Conservation (phyloP, 2,797 vertebrate genomes). For the Gila robusta region DNA sequence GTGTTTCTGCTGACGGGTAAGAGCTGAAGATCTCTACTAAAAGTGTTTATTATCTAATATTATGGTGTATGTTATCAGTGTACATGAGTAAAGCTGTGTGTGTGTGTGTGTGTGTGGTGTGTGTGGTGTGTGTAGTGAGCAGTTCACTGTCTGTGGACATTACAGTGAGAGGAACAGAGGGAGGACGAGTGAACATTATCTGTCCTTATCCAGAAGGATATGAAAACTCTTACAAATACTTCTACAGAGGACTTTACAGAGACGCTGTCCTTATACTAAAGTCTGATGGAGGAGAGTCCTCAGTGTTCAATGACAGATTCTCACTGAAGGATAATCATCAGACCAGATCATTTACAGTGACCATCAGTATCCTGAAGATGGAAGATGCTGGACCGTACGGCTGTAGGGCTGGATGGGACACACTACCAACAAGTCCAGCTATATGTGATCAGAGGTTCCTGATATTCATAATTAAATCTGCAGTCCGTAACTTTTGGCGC, state of each 20-base stretch:
- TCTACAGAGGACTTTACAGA: rapidly evolving
- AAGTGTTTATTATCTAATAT: not conserved
- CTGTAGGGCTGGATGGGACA: not conserved
- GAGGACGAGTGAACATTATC: rapidly evolving
- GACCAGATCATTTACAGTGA: constrained; percentile 25
- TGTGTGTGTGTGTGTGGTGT: too few relatives aligned
- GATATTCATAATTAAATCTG: not conserved
- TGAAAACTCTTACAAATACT: rapidly evolving
- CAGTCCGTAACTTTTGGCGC: too few relatives aligned
- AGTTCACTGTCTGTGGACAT: too few relatives aligned
- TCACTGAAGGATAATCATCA: not conserved
- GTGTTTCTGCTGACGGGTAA: not conserved
- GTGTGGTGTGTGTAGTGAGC: too few relatives aligned
- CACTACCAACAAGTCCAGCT: not conserved
- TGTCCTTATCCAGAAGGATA: not conserved
- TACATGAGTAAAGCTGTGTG: too few relatives aligned
- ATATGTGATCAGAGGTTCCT: not conserved
- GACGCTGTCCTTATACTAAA: rapidly evolving
- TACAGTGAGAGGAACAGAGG: not conserved
- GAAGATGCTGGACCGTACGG: not conserved
- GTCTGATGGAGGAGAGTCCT: not conserved
- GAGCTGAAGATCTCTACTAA: not conserved
- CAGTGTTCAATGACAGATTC: not conserved
- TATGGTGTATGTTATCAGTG: too few relatives aligned
- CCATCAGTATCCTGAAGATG: not conserved